Evolutionary conservation across 2,113 vertebrate genomes (phyloP).

Genomic region (Oxyura jamaicensis): DNA sequence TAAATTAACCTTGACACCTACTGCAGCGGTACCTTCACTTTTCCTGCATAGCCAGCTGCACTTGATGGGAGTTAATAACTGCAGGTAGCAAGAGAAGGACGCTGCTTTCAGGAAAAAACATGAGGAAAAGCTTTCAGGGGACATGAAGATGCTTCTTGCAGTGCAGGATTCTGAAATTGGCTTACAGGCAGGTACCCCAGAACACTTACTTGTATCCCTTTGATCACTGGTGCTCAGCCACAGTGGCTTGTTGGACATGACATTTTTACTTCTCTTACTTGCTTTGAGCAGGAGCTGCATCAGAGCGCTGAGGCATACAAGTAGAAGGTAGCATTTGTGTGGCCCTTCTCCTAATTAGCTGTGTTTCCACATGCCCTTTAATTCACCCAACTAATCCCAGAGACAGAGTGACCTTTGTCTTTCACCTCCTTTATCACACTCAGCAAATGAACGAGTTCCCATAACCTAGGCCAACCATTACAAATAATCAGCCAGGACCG

Average conservation of each 20-base stretch:
- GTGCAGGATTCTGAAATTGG: constrained; percentile 5
- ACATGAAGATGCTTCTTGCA: not conserved
- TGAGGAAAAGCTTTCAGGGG: not conserved
- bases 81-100: constrained; percentile 14
- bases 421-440: constrained; percentile 36
- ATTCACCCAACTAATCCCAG: constrained; percentile 43
- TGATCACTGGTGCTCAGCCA: constrained; percentile 11
- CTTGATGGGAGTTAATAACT: constrained; percentile 18
- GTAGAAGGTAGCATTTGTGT: constrained; percentile 5
- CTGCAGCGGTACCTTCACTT: constrained; percentile 5
- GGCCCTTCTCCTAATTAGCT: constrained; percentile 14
- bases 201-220: not conserved
- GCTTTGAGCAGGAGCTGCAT: not conserved
- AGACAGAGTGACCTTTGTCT: constrained; percentile 30
- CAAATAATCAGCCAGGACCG: not conserved
- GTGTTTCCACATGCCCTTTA: constrained; percentile 20
- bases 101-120: constrained; percentile 9
- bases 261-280: not conserved
- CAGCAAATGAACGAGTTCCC: constrained; percentile 40
- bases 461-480: constrained; percentile 31
- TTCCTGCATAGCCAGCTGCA: constrained; percentile 14
- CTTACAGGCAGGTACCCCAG: not conserved
- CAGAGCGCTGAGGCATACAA: not conserved
- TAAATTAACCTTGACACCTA: constrained; percentile 42
- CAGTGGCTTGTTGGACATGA: not conserved